Conservation (phyloP, 2,888 invertebrate genomes). For the Noctua pronuba region DNA sequence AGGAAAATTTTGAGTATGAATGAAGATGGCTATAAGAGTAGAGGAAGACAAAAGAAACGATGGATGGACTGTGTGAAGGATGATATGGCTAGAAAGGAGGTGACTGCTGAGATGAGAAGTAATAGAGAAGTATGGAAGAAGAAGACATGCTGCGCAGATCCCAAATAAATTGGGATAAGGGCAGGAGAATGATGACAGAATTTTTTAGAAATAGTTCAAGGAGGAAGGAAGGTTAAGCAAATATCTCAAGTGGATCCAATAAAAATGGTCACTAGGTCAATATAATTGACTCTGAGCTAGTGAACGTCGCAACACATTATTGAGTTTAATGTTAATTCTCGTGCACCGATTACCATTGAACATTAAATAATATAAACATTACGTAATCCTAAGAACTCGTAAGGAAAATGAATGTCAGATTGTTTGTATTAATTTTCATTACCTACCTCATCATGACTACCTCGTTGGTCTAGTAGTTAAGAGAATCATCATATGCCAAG, state of each 20-base stretch:
- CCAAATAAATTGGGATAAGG: no score
- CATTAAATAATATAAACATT: slow-evolving; percentile 32
- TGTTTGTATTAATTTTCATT: slow-evolving; percentile 6
- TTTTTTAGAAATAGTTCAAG: neutral
- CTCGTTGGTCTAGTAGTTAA: neutral
- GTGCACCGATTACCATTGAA: slow-evolving; percentile 28
- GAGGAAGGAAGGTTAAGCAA: neutral
- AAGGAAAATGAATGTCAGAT: slow-evolving; percentile 6
- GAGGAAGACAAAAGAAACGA: no score
- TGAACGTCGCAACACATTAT: slow-evolving; percentile 34
- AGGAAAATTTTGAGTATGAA: no score
- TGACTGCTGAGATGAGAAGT: no score
- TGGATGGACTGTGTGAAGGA: no score
- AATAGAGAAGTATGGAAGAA: no score
- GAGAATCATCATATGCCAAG: no score
- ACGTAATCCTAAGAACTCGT: slow-evolving; percentile 32
- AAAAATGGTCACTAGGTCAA: slow-evolving; percentile 43
- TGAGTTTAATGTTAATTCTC: slow-evolving; percentile 38
- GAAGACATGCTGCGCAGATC: no score
- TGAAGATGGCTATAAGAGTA: no score
- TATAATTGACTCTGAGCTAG: slow-evolving; percentile 38
- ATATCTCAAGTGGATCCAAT: slow-evolving; percentile 34
- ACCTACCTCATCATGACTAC: neutral
- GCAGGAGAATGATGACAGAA: no score
- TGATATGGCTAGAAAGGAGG: no score